Evolutionary conservation across 1,140 invertebrate genomes (phyloP).

Genomic region (Drosophila nannoptera): DNA sequence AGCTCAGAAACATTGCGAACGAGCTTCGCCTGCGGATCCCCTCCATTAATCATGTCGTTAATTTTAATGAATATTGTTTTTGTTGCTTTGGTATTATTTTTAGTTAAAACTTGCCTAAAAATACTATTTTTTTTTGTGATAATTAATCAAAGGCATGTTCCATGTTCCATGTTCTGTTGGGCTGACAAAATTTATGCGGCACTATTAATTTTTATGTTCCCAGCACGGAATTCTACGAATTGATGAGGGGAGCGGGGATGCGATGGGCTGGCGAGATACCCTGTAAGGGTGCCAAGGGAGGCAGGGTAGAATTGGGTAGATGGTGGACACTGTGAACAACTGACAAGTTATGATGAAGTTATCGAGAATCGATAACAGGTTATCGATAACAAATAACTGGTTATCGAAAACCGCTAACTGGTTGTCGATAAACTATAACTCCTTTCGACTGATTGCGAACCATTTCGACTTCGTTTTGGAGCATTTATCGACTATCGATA

Average conservation of each 20-base stretch:
- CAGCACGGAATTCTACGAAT: conserved; percentile 43
- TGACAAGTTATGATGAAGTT: too few species aligned
- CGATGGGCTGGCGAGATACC: conserved; percentile 5
- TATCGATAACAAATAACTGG: not conserved
- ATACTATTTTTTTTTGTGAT: conserved; percentile 20
- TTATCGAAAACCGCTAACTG: not conserved
- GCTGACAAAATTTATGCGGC: conserved; percentile 46
- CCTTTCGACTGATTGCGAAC: too few species aligned
- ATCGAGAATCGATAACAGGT: not conserved
- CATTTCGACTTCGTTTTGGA: too few species aligned
- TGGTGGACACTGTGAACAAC: too few species aligned
- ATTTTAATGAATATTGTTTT: conserved; percentile 8
- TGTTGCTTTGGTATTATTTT: conserved; percentile 12
- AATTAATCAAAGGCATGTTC: conserved; percentile 48
- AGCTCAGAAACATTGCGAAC: not conserved
- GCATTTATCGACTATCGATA: not conserved
- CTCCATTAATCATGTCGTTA: conserved; percentile 23
- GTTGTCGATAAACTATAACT: not conserved
- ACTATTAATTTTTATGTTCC: conserved; percentile 46
- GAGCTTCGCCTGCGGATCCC: not conserved
- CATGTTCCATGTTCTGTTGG: conserved; percentile 24
- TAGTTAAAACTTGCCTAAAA: conserved; percentile 33
- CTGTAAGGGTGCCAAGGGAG: not conserved
- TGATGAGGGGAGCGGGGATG: conserved; percentile 6
- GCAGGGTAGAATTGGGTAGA: not conserved